Evolutionary conservation across 2,888 invertebrate species (phyloP).

Genomic region (Napeogenes sylphis): DNA sequence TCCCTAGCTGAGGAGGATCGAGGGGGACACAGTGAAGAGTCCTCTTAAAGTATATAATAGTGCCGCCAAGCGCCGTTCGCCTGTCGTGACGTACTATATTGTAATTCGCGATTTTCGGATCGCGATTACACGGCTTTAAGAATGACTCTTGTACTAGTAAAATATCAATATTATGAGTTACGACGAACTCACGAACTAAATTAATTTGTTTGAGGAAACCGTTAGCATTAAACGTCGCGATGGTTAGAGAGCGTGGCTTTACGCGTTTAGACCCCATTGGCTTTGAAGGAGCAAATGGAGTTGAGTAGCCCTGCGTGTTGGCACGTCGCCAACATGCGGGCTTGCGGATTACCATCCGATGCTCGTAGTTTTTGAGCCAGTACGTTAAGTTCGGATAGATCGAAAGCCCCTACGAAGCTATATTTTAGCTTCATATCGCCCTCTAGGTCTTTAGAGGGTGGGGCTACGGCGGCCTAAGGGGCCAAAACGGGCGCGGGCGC

Average conservation of each 20-base stretch:
- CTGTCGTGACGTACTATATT: conserved; percentile 2
- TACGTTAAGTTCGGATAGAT: background rate
- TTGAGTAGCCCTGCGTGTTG: background rate
- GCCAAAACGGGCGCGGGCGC: background rate
- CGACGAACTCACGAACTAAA: conserved; percentile 10
- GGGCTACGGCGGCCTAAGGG: background rate
- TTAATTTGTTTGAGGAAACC: conserved; percentile 9
- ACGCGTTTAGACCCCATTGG: background rate
- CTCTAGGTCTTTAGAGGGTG: background rate
- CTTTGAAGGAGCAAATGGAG: background rate
- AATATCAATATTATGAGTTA: background rate
- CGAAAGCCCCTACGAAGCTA: background rate
- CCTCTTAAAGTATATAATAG: conserved; percentile 9
- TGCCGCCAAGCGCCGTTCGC: background rate
- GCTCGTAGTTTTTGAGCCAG: background rate
- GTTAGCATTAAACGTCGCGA: conserved; percentile 7
- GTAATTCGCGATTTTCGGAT: conserved; percentile 1
- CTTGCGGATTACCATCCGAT: background rate
- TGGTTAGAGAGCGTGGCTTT: background rate
- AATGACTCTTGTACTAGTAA: conserved; percentile 11
- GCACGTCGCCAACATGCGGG: background rate
- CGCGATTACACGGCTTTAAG: conserved; percentile 8
- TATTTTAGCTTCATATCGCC: background rate
- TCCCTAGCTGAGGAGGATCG: conserved; percentile 10
- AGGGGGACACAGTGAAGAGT: conserved; percentile 14